Evolutionary conservation across 35 echinoderm and acorn worm species (phyloP).

Genomic region (Apostichopus japonicus): DNA sequence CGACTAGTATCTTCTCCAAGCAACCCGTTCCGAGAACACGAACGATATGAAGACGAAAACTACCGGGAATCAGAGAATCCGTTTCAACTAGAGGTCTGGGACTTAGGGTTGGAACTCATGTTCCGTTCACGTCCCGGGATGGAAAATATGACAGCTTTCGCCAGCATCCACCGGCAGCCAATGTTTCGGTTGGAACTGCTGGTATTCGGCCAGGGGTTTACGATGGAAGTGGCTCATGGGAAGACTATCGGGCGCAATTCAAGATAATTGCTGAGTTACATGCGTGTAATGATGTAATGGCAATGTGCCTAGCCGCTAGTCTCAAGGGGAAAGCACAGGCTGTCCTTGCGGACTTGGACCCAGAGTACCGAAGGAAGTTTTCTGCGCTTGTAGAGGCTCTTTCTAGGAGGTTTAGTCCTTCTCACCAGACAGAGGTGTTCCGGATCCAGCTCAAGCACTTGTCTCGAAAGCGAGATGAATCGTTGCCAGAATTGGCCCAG

Average conservation of each 20-base stretch:
- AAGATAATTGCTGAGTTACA: slow-evolving; percentile 39
- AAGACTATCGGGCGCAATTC: slow-evolving; percentile 40
- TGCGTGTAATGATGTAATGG: slow-evolving; percentile 1
- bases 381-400: slow-evolving; percentile 8
- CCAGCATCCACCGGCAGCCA: no score
- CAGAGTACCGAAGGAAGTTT: neutral
- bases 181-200: neutral
- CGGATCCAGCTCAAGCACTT: neutral
- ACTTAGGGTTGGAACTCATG: no score
- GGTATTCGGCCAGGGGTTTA: neutral
- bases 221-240: slow-evolving; percentile 40
- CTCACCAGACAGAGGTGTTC: slow-evolving; percentile 19
- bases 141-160: no score
- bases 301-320: slow-evolving; percentile 39
- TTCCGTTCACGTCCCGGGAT: no score
- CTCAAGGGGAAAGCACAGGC: slow-evolving; percentile 28
- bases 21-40: no score
- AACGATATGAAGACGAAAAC: no score
- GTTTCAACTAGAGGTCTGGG: no score
- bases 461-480: slow-evolving; percentile 22
- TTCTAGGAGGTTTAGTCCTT: slow-evolving; percentile 9
- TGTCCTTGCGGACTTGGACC: slow-evolving; percentile 9
- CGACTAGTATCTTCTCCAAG: no score
- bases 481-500: slow-evolving; percentile 12
- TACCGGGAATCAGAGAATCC: no score